A percentile compares a stretch with the other conserved stretches of the same genome.
phyloP scores from a whole-genome alignment of 2,113 vertebrate species.

The Megaceryle maxima region DNA sequence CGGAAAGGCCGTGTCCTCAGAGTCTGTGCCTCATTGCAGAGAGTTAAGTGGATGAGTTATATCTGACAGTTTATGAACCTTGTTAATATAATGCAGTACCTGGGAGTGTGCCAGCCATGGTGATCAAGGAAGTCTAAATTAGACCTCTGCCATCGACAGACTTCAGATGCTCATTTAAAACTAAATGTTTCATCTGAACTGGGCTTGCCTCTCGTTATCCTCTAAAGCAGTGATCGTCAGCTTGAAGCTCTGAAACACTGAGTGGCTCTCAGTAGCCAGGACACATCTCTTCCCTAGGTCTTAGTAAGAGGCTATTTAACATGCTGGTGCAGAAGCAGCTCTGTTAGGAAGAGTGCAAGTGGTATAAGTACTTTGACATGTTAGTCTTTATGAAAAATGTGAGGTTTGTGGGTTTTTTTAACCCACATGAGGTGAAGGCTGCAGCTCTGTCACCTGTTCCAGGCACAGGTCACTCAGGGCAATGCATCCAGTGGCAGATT shows the following conservation, averaged over 20 bases:
- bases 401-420: neutral
- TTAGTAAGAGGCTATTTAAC: neutral
- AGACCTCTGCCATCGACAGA: slow-evolving; percentile 35
- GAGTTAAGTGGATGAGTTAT: slow-evolving; percentile 65
- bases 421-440: neutral
- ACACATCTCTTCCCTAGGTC: neutral
- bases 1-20: slow-evolving; percentile 49
- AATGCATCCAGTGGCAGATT: neutral
- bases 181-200: neutral
- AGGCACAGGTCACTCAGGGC: neutral
- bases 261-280: neutral
- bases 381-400: neutral
- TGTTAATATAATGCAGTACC: slow-evolving; percentile 55
- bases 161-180: slow-evolving; percentile 53
- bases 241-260: neutral
- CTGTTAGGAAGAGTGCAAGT: neutral
- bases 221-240: slow-evolving; percentile 24
- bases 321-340: neutral
- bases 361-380: neutral
- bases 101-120: slow-evolving; percentile 32
- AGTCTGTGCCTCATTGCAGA: slow-evolving; percentile 30
- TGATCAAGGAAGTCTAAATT: slow-evolving; percentile 56
- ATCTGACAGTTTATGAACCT: slow-evolving; percentile 66
- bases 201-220: neutral
- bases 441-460: neutral